Percentiles rank a stretch among this genome's conserved stretches.
Evolutionary conservation across 2,113 vertebrate genomes (phyloP).

Genomic region (Burhinus bistriatus): DNA sequence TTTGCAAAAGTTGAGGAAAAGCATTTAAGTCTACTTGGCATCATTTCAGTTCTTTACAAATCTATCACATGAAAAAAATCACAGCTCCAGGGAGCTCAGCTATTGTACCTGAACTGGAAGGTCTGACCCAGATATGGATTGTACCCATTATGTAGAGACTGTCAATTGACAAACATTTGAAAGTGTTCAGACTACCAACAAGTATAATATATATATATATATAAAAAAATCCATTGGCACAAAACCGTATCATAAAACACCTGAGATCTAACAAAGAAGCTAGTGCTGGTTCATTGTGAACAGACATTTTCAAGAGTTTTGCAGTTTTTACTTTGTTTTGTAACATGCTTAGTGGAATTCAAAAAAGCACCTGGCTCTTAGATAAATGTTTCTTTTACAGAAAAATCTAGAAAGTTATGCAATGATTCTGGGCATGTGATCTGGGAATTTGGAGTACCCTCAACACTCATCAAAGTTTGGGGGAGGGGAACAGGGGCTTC

Average conservation of each 20-base stretch:
- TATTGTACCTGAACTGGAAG: constrained; percentile 48
- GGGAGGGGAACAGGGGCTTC: not conserved
- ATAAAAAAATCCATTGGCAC: not conserved
- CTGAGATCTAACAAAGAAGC: constrained; percentile 23
- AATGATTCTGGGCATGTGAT: not conserved
- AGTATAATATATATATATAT: not conserved
- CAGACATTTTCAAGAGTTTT: not conserved
- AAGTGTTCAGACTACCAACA: constrained; percentile 19
- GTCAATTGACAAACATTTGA: constrained; percentile 45
- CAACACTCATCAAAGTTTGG: not conserved
- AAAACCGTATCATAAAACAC: constrained; percentile 6
- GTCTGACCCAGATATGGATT: constrained; percentile 53
- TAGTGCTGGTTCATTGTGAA: not conserved
- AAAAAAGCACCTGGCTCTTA: not conserved
- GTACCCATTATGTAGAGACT: constrained; percentile 23
- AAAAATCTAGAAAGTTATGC: not conserved
- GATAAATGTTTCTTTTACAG: not conserved
- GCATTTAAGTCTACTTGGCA: constrained; percentile 10
- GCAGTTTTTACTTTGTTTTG: constrained; percentile 17
- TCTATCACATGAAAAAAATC: constrained; percentile 16
- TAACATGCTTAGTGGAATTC: not conserved
- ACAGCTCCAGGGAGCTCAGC: not conserved
- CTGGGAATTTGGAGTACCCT: not conserved
- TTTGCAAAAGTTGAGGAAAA: constrained; percentile 37
- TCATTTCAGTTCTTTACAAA: constrained; percentile 43